A percentile compares a stretch with the other conserved stretches of the same genome.
These are phyloP conservation scores for Brenthis hecate DNA, from an alignment of 2,888 invertebrate species.

Conservation along the genomic window DNA sequence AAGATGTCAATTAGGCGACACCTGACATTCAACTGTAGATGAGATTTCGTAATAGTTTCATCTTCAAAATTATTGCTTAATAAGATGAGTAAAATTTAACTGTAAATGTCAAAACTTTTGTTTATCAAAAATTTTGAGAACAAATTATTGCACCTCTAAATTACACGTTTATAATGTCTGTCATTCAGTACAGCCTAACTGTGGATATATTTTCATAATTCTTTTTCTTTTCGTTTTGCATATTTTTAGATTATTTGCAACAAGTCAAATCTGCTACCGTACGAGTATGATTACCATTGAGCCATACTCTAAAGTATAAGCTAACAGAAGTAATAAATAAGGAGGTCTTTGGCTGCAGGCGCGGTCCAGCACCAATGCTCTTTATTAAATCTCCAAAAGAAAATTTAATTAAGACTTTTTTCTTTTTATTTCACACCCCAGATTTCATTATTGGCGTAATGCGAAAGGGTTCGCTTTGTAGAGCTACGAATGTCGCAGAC, in stretches of 20 bases:
- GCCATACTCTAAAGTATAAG: not conserved
- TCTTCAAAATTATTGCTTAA: conserved; percentile 1
- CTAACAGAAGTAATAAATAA: conserved; percentile 36
- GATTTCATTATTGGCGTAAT: conserved; percentile 78
- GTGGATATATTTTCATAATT: not conserved
- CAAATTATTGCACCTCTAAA: too few relatives aligned
- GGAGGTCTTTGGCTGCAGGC: conserved; percentile 28
- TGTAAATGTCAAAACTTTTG: not conserved
- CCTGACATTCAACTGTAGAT: conserved; percentile 24
- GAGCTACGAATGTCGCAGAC: conserved; percentile 50
- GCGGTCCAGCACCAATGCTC: conserved; percentile 20
- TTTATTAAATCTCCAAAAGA: conserved; percentile 81
- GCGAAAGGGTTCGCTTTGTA: conserved; percentile 69
- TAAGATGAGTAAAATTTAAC: conserved; percentile 1
- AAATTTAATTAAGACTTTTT: conserved; percentile 82
- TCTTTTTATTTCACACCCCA: conserved; percentile 81
- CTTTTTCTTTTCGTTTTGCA: not conserved
- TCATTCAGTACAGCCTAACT: not conserved
- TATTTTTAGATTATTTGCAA: not conserved
- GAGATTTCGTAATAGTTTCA: not conserved
- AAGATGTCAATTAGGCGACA: conserved; percentile 24
- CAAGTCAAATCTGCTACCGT: not conserved
- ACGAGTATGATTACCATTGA: too few relatives aligned
- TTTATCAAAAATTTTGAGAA: not conserved
- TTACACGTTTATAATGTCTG: too few relatives aligned